Evolutionary conservation across 2,113 vertebrate species (phyloP), one percentile per base, ranked within the genome.

Genomic region (Tenrec ecaudatus): DNA sequence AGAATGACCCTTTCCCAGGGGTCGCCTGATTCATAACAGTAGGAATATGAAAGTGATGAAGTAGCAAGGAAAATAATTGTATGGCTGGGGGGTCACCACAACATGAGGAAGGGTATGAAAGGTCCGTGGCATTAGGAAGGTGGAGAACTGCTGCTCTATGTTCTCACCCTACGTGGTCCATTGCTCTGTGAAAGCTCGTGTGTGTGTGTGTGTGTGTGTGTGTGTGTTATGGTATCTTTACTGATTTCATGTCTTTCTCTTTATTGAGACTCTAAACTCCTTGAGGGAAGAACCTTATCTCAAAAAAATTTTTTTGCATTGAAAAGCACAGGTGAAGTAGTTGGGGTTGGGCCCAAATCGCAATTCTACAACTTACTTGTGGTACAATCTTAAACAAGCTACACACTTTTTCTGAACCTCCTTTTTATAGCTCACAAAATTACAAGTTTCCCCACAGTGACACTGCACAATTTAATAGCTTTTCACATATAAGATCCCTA

Each of bases 121-220:
- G 9, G 47, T 10, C 47, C 12, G 47, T 14, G 12, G 47, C 47
- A 53, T 53, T 53, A 14, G 47, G 47, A 53, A 7, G 47, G 12
- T 53, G 47, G 9, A 53, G 47, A 53, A 53, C 47, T 10, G 11
- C 47, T 53, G 47, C 47, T 78, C 16, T 14, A 7, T 80, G 58
- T 85, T 88, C 29, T 19, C 40, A 68, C 29, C 25, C 81, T 68
- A 68, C 23, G 78, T 93, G 47, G 85, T 29, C 14, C 25, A 73
- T 73, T 89, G 29, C n/a, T 91, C 15, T 93, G 29, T 90, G 68
- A 84, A 82, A 76, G n/a, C 40, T 71, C 14, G 66, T n/a, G 47
- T 53, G 47, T 53, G 47, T 53, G 12, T 53, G 40, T 40, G 40
- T 40, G 40, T 40, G 40, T 40, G 40, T 40, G 40, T 94, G 71